A percentile compares a stretch with the other conserved stretches of the same genome.
Conservation (phyloP, 2,888 invertebrate species). For the Machimus atricapillus region DNA sequence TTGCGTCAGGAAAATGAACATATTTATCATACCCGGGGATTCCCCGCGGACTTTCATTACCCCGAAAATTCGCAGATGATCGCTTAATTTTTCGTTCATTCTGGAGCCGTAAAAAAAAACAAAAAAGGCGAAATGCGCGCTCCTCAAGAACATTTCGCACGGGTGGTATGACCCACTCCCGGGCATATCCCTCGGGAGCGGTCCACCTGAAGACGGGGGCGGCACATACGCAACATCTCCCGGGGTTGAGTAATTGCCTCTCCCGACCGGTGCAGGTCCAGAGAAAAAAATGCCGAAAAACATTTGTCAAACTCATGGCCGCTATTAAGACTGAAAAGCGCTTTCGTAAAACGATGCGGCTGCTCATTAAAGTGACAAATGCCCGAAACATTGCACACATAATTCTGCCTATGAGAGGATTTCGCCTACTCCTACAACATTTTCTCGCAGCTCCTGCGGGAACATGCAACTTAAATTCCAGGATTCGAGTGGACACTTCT, state of each 20-base stretch:
- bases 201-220: neutral
- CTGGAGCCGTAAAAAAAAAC: neutral
- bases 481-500: slow-evolving; percentile 25
- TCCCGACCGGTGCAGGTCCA: neutral
- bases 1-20: neutral
- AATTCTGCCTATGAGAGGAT: slow-evolving; percentile 24
- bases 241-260: slow-evolving; percentile 19
- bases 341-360: slow-evolving; percentile 42
- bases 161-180: neutral
- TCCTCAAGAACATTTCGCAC: neutral
- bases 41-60: neutral
- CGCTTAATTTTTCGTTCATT: neutral
- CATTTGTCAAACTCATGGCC: slow-evolving; percentile 46
- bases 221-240: neutral
- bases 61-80: neutral
- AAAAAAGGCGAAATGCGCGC: neutral
- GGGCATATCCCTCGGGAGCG: neutral
- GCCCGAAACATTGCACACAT: slow-evolving; percentile 46
- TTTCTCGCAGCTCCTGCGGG: neutral
- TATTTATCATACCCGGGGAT: neutral
- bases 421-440: neutral
- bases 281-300: neutral
- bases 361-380: slow-evolving; percentile 49
- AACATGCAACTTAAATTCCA: slow-evolving; percentile 29
- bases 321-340: slow-evolving; percentile 46